These are phyloP conservation scores for Drosophila barbarae DNA, from an alignment of 2,888 invertebrate genomes.

Conservation along the genomic window DNA sequence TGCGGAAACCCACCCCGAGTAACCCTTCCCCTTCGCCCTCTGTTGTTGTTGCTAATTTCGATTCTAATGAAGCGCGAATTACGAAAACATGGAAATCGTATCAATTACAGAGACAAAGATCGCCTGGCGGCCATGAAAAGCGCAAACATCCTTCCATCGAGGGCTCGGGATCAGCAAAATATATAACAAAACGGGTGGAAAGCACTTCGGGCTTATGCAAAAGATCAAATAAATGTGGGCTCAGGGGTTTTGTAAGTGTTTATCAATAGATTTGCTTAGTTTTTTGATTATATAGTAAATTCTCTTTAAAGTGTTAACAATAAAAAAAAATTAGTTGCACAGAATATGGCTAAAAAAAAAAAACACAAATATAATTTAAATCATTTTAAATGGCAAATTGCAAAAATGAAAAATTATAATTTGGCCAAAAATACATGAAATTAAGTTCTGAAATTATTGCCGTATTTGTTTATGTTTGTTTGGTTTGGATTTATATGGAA, in stretches of 20 bases:
- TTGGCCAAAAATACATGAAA: too few relatives aligned
- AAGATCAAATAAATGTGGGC: slow-evolving; percentile 14
- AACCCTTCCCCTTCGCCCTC: slow-evolving; percentile 37
- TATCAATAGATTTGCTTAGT: too few relatives aligned
- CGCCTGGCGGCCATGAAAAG: slow-evolving; percentile 39
- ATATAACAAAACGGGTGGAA: background rate
- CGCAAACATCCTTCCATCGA: slow-evolving; percentile 14
- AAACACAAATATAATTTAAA: too few relatives aligned
- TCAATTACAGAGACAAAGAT: slow-evolving; percentile 59
- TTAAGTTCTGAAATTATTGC: too few relatives aligned
- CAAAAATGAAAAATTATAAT: too few relatives aligned
- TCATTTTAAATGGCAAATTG: too few relatives aligned
- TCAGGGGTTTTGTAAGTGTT: slow-evolving; percentile 9
- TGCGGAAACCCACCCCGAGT: slow-evolving; percentile 27
- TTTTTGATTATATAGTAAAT: background rate
- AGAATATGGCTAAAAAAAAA: too few relatives aligned
- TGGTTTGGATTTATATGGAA: too few relatives aligned
- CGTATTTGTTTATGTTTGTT: too few relatives aligned
- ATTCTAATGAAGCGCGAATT: slow-evolving; percentile 71
- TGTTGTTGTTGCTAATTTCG: slow-evolving; percentile 64
- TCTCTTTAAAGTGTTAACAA: too few relatives aligned
- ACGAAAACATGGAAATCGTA: slow-evolving; percentile 58
- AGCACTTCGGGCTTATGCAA: background rate
- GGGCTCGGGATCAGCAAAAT: background rate
- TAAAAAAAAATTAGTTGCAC: too few relatives aligned